A percentile compares a stretch with the other conserved stretches of the same genome.
Evolutionary conservation across 2,113 vertebrate genomes (phyloP).

Genomic region (Procavia capensis): DNA sequence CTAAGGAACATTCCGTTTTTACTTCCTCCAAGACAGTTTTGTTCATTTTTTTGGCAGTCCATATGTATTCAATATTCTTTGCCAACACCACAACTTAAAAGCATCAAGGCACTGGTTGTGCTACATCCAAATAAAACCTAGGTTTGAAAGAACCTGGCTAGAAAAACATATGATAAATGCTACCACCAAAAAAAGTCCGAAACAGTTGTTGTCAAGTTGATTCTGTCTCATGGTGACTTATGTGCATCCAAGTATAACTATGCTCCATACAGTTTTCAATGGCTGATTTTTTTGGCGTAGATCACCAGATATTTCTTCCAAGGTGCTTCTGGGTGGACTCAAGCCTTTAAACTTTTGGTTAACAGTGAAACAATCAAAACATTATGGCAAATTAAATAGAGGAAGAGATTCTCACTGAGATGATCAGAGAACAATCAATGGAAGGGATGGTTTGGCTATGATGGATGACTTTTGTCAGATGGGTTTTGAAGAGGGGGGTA

Average conservation of each 20-base stretch:
- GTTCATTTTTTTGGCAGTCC: no score
- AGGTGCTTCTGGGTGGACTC: not conserved
- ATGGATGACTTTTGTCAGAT: not conserved
- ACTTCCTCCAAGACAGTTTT: no score
- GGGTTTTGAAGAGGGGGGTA: not conserved
- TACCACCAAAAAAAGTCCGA: no score
- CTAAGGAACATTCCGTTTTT: no score
- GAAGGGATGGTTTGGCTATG: not conserved
- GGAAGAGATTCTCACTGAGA: not conserved
- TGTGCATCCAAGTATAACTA: not conserved
- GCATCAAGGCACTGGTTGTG: rapidly evolving
- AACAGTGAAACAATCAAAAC: not conserved
- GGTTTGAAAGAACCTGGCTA: not conserved
- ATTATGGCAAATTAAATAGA: not conserved
- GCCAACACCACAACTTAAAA: no score
- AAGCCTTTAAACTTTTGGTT: not conserved
- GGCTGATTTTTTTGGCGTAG: not conserved
- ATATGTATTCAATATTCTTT: no score
- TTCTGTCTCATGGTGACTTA: not conserved
- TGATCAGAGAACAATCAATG: not conserved
- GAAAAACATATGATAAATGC: not conserved
- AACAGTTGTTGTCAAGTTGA: not conserved
- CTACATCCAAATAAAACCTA: not conserved
- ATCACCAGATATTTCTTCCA: not conserved
- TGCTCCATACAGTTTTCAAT: not conserved